Evolutionary conservation across 2,888 invertebrate genomes (phyloP), one percentile per base, ranked within the genome.

Genomic region (Drosophila infuscata): DNA sequence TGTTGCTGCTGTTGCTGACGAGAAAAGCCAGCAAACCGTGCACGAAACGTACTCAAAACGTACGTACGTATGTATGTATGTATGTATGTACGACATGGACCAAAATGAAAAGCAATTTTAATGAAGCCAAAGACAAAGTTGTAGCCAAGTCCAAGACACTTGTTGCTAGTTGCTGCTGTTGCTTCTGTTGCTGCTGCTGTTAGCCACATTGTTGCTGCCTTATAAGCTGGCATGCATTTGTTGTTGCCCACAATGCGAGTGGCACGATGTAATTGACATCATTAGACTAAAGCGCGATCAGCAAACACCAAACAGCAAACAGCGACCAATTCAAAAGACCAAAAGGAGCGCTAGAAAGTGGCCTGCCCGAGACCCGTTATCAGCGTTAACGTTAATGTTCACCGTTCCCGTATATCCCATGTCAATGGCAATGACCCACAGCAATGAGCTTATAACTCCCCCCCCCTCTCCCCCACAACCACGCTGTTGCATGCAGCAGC

Each of bases 201-300:
- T 71, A 58, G 73, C 79, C 70, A 70, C 89, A 89, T 83, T 89
- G 83, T 81, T 89, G 88, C 71, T 88, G 88, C 90, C 90, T 80
- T 89, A 89, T 89, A 89, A 75, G 90, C 75, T 65, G 75, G 70
- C 89, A 71, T 84, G 84, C 77, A 84, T 89, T 88, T 83, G 88
- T 83, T 83, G 90, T 89, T 88, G 90, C 69, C 74, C 75, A 81
- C 89, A 88, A 87, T 87, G 83, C 89, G 88, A 89, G 79, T 87
- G 87, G 87, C 82, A 89, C 89, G 82, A 90, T 90, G 89, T 90
- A 90, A 87, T 87, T 87, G 90, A 89, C 90, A 90, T 88, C 89
- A 86, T 86, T 86, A 90, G 89, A 90, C 84, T 88, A 88, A 85
- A 84, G 83, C 88, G 85, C 89, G 72, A 83, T 75, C 89, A 81